These are phyloP conservation scores for Macrophya alboannulata DNA, from an alignment of 2,888 invertebrate species.

Conservation along the genomic window DNA sequence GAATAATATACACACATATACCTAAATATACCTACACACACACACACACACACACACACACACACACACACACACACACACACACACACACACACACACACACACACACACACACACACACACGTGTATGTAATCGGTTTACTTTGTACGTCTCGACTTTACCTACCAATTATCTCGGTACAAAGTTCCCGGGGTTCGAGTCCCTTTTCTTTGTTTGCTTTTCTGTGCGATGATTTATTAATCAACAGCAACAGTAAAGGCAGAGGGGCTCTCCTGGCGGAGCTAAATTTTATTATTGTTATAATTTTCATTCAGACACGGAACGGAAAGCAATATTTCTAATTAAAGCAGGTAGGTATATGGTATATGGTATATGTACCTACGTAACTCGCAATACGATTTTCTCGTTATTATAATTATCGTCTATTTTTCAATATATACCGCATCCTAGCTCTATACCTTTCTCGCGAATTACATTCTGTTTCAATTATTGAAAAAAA, in stretches of 20 bases:
- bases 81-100: too few species aligned
- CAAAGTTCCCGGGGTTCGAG: neutral
- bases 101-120: too few species aligned
- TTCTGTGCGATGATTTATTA: neutral
- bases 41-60: too few species aligned
- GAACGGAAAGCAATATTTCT: neutral
- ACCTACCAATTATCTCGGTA: neutral
- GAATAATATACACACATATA: too few species aligned
- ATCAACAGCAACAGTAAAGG: neutral
- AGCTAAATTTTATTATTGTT: neutral
- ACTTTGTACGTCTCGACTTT: neutral
- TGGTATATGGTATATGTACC: too few species aligned
- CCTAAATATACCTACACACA: too few species aligned
- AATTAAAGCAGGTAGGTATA: neutral
- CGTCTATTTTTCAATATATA: neutral
- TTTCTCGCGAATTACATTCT: neutral
- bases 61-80: too few species aligned
- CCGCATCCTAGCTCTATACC: neutral
- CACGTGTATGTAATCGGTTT: neutral
- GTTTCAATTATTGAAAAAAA: too few species aligned
- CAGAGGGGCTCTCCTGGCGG: neutral
- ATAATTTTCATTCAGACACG: neutral
- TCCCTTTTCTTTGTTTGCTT: neutral
- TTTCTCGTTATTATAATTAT: neutral
- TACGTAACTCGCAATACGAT: neutral